Base-by-base conservation (phyloP, 2,888 invertebrate species). In the Orthosia incerta region DNA sequence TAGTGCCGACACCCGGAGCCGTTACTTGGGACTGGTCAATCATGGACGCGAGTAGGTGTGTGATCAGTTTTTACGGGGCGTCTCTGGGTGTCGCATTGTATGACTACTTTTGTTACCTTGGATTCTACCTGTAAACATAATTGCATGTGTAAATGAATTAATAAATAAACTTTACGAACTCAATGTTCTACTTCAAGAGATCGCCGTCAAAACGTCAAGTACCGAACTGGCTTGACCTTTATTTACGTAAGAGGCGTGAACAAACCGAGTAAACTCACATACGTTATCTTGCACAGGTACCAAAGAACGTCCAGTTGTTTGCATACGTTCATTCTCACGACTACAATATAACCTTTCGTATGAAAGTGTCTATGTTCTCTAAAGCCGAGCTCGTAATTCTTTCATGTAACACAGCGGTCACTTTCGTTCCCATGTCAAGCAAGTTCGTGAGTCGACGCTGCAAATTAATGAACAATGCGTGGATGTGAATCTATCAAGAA, bases 161-260 rank as follows among this genome's bases (percentile, higher is more conserved):
- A n/a, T n/a, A n/a, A n/a, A n/a, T n/a, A n/a, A n/a, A 60, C 46
- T 74, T 51, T 18, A 53, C 15, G 51, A 66, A 51, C 61, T 77
- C 20, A 20, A 50, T 64, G 57, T 67, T 79, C 23, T 39, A 66
- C 62, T 74, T 74, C 72, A 60, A 23, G 26, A 67, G 67, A 70
- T 78, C 57, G 48, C 48, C 18, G 26, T 51, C 51, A 51, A 62
- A 74, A 71, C 60, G 62, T 73, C 60, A 60, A 31, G 26, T 56
- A 45, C 56, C 70, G 64, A 78, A 79, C 82, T 71, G 48, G 56
- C 69, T 87, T 92, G 92, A 94, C 92, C 92, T 92, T 92, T 94
- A 89, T 94, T 94, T 93, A 94, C 91, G 91, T 93, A 94, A 93
- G 92, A 93, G 86, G 90, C 89, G 92, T 90, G 89, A 94, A 95